Conservation (phyloP, 2,113 vertebrate species). For the Bubalus kerabau region DNA sequence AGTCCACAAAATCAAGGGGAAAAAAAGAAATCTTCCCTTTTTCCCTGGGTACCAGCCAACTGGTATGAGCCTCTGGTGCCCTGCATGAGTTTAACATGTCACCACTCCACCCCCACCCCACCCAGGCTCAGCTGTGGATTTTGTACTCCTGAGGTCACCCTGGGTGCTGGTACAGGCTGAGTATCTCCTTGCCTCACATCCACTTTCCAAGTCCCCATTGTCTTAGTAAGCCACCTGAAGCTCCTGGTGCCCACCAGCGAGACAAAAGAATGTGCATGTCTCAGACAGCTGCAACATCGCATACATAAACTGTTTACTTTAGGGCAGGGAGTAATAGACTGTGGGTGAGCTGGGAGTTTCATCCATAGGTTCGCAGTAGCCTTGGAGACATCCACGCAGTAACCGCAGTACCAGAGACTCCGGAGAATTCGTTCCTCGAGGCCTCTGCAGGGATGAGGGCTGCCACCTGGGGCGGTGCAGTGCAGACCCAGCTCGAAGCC, state of each 20-base stretch:
- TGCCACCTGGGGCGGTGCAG: accelerated
- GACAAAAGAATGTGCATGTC: neutral
- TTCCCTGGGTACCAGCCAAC: neutral
- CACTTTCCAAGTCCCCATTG: constrained; percentile 40
- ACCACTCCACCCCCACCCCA: neutral
- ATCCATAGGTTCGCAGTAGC: neutral
- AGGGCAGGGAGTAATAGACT: neutral
- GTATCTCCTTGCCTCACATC: neutral
- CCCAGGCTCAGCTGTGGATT: neutral
- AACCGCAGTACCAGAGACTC: neutral
- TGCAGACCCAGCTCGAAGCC: no score
- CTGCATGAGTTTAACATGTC: neutral
- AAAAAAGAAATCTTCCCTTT: neutral
- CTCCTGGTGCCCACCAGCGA: neutral
- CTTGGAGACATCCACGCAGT: neutral
- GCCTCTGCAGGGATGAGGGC: neutral
- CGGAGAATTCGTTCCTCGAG: accelerated
- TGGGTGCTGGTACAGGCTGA: neutral
- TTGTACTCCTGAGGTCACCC: neutral
- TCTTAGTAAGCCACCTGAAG: neutral
- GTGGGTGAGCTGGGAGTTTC: neutral
- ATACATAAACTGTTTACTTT: neutral
- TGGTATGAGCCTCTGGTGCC: neutral
- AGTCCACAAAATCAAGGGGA: neutral
- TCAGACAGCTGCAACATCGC: neutral